Percentiles rank a stretch among this genome's conserved stretches.
Conservation (phyloP, 2,113 vertebrate species). For the Hippocampus zosterae region DNA sequence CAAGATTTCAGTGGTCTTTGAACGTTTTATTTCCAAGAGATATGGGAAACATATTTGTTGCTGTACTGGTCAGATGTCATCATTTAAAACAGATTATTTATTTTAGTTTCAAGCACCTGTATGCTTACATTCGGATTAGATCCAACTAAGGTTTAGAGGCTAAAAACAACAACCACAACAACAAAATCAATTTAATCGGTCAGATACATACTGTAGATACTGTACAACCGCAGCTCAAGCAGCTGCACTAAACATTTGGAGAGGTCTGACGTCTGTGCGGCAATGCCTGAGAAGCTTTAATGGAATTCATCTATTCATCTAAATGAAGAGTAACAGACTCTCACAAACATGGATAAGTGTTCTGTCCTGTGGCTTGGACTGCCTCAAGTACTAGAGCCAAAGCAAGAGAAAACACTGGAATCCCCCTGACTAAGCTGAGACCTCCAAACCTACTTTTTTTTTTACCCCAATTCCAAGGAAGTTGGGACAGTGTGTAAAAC, state of each 20-base stretch:
- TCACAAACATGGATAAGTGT: slow-evolving; percentile 28
- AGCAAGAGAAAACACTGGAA: slow-evolving; percentile 12
- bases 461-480: too few species aligned
- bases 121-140: background rate
- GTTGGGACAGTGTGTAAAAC: too few species aligned
- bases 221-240: slow-evolving; percentile 28
- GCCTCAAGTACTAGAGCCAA: slow-evolving; percentile 32
- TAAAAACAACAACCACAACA: background rate
- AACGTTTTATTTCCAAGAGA: background rate
- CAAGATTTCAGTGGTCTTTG: background rate
- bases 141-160: background rate
- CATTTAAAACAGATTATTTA: background rate
- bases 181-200: background rate
- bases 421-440: background rate
- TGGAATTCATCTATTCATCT: slow-evolving; percentile 37
- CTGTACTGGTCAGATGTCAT: background rate
- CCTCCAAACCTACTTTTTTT: slow-evolving; percentile 33
- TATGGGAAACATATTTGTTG: background rate
- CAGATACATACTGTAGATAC: slow-evolving; percentile 18
- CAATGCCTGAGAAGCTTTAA: slow-evolving; percentile 32
- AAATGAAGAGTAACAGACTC: slow-evolving; percentile 38
- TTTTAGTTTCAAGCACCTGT: background rate
- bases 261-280: slow-evolving; percentile 38
- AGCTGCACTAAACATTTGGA: slow-evolving; percentile 64
- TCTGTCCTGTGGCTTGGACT: slow-evolving; percentile 29